phyloP scores from a whole-genome alignment of 1,140 invertebrate species.

The Formica selysi region DNA sequence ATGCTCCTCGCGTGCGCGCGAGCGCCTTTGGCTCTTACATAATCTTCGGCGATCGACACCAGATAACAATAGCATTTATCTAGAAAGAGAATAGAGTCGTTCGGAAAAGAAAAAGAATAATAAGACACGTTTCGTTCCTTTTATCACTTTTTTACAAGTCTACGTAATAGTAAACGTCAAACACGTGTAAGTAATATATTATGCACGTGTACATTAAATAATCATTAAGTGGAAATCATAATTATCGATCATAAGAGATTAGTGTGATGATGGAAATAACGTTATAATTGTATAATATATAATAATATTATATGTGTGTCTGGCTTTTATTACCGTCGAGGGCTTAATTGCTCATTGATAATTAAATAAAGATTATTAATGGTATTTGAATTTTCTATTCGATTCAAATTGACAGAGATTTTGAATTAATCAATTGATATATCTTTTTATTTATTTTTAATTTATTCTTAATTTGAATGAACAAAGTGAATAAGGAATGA shows the following conservation, averaged over 20 bases:
- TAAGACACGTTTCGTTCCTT: not conserved
- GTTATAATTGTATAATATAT: constrained; percentile 3
- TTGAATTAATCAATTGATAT: not conserved
- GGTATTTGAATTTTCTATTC: constrained; percentile 20
- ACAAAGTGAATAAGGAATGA: too few species aligned
- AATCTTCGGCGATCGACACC: constrained; percentile 34
- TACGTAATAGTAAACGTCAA: not conserved
- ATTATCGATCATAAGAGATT: constrained; percentile 39
- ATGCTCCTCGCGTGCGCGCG: constrained; percentile 21
- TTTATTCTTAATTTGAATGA: not conserved
- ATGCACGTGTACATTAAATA: constrained; percentile 27
- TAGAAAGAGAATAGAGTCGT: not conserved
- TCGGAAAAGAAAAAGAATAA: not conserved
- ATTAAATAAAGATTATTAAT: constrained; percentile 3
- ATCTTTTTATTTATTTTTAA: not conserved
- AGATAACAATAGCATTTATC: constrained; percentile 15
- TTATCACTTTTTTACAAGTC: not conserved
- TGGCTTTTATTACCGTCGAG: constrained; percentile 18
- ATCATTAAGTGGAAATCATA: constrained; percentile 3
- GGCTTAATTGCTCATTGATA: not conserved
- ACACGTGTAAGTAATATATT: constrained; percentile 6
- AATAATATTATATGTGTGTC: not conserved
- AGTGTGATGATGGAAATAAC: constrained; percentile 9
- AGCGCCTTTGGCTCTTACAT: constrained; percentile 26
- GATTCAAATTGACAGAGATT: not conserved